Percentiles rank a stretch among this genome's conserved stretches.
Conservation (phyloP, 2,113 vertebrate genomes). For the Nesogale talazaci region DNA sequence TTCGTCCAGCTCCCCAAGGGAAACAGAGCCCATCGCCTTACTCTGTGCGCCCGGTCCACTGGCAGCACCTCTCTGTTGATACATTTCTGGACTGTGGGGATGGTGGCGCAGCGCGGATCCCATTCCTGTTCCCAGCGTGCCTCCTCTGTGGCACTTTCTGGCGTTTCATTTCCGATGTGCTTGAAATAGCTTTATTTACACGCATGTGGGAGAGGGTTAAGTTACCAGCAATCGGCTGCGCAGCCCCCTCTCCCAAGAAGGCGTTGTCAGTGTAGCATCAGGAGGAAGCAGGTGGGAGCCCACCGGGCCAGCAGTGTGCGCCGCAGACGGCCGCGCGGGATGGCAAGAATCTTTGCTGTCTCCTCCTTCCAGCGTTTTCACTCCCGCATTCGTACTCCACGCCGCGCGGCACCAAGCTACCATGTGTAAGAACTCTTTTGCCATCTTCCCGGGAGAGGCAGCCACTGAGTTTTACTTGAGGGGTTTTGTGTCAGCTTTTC, state of each 20-base stretch:
- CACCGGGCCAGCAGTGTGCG: neutral
- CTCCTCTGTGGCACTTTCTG: slow-evolving; percentile 52
- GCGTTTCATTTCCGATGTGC: slow-evolving; percentile 8
- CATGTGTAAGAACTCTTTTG: no score
- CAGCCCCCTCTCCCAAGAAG: neutral
- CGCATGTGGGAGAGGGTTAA: neutral
- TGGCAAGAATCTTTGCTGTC: neutral
- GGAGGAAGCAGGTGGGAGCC: neutral
- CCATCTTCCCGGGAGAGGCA: no score
- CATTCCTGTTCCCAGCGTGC: neutral
- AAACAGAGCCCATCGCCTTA: neutral
- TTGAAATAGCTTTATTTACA: slow-evolving; percentile 53
- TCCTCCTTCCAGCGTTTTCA: neutral
- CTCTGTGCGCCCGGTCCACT: neutral
- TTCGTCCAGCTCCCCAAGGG: neutral
- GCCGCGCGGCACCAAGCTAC: no score
- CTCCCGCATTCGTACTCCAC: no score
- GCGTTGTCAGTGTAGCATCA: neutral
- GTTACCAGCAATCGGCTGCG: neutral
- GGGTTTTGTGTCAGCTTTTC: neutral
- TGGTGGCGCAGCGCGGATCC: neutral
- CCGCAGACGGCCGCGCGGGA: neutral
- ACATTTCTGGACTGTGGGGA: neutral
- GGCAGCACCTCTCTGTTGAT: neutral
- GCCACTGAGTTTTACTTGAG: neutral